Evolutionary conservation across 2,888 invertebrate species (phyloP), one percentile per base, ranked within the genome.

Genomic region (Halictus quadricinctus): DNA sequence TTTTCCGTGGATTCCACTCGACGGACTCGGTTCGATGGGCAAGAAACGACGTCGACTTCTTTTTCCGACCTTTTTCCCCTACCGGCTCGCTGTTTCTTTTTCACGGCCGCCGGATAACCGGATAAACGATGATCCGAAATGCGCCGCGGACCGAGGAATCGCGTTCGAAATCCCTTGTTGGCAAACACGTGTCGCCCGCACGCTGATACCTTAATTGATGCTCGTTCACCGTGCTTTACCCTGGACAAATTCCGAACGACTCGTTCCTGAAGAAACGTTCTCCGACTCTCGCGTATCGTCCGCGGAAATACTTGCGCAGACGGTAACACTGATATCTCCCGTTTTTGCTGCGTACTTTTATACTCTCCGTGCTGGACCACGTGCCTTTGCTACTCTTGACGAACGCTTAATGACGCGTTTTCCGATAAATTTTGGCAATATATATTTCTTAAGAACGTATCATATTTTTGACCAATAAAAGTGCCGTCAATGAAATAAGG

Each of bases 101-200:
- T 50, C 41, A 29, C n/a, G 12, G 29, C 12, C 43, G 36, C 36
- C 58, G 66, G n/a, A 50, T 81, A 77, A 77, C 64, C 25, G 73
- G 77, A 73, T 81, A 76, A 81, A 41, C 70, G 60, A 29, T 70
- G 69, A 43, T 50, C 60, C 72, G 64, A 36, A 66, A 25, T 54
- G n/a, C 36, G 64, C 41, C 43, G 66, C 18, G 8, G 18, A 25
- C 4, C 58, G 46, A 76, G 48, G 72, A 50, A 72, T 60, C n/a
- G 50, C 43, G 46, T 60, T 60, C 13, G 29, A 60, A 60, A 60
- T 64, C 54, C 54, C 50, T 54, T 66, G 29, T 12, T 29, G 64
- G 66, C 48, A 69, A 73, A 81, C 73, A 73, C 29, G 29, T 43
- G 73, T 48, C 50, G 36, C 7, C 25, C 0, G 25, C 25, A 13